Evolutionary conservation across 2,888 invertebrate genomes (phyloP).

Genomic region (Thumatha senex): DNA sequence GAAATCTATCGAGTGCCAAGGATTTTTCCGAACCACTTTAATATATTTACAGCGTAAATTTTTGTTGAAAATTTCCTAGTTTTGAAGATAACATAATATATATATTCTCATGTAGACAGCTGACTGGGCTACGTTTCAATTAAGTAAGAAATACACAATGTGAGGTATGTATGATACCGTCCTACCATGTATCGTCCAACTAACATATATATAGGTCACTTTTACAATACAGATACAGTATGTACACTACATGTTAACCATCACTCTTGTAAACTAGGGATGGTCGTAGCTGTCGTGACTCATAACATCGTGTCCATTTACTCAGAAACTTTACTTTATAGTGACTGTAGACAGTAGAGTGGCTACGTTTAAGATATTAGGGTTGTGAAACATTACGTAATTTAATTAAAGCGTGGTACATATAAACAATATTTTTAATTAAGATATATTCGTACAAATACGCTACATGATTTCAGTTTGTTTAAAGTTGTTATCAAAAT

Average conservation of each 20-base stretch:
- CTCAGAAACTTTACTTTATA: constrained; percentile 33
- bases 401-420: neutral
- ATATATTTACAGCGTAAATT: neutral
- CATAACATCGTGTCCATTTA: constrained; percentile 29
- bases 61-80: neutral
- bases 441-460: neutral
- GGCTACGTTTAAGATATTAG: constrained; percentile 15
- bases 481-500: too few species aligned
- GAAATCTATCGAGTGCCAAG: constrained; percentile 27
- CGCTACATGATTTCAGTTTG: too few species aligned
- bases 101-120: too few species aligned
- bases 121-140: too few species aligned
- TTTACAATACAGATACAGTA: neutral
- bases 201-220: too few species aligned
- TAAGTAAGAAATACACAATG: too few species aligned
- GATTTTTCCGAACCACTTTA: constrained; percentile 15
- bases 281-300: constrained; percentile 26
- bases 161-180: too few species aligned
- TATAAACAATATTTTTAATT: neutral
- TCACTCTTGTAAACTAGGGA: constrained; percentile 10
- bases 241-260: constrained; percentile 26
- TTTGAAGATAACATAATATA: too few species aligned
- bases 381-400: constrained; percentile 17
- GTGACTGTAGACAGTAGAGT: constrained; percentile 26
- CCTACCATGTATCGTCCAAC: too few species aligned